Evolutionary conservation across 1,140 invertebrate genomes (phyloP).

Genomic region (Drosophila grimshawi): DNA sequence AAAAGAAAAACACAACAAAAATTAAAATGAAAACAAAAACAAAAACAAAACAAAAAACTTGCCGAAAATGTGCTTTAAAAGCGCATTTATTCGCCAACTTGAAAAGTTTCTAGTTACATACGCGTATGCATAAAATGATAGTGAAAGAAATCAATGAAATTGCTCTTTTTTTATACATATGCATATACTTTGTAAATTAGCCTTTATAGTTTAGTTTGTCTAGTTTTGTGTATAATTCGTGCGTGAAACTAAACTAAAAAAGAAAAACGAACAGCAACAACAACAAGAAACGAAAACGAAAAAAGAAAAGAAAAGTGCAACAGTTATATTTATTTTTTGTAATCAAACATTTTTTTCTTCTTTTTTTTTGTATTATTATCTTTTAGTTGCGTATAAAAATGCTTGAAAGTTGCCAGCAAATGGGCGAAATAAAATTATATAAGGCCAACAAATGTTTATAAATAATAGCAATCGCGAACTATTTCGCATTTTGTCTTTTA

Average conservation of each 20-base stretch:
- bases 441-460: slow-evolving; percentile 12
- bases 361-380: slow-evolving; percentile 73
- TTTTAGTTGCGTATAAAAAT: slow-evolving; percentile 56
- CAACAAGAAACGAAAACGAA: too few species aligned
- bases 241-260: slow-evolving; percentile 52
- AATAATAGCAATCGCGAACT: slow-evolving; percentile 7
- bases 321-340: slow-evolving; percentile 26
- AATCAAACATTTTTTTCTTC: slow-evolving; percentile 25
- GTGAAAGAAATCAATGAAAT: slow-evolving; percentile 59
- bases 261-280: background rate
- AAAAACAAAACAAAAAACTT: slow-evolving; percentile 21
- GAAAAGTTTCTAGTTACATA: slow-evolving; percentile 71
- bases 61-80: slow-evolving; percentile 62
- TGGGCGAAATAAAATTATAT: slow-evolving; percentile 30
- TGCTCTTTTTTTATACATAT: slow-evolving; percentile 49
- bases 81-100: slow-evolving; percentile 43
- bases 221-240: slow-evolving; percentile 78
- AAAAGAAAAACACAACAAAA: too few species aligned
- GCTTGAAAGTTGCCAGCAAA: slow-evolving; percentile 23
- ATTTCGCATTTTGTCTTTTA: slow-evolving; percentile 7
- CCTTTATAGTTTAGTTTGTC: slow-evolving; percentile 54
- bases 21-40: background rate
- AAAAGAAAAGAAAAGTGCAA: slow-evolving; percentile 23
- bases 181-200: slow-evolving; percentile 49
- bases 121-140: slow-evolving; percentile 56